Evolutionary conservation across 2,888 invertebrate species (phyloP).

Genomic region (Nasonovia ribisnigri): DNA sequence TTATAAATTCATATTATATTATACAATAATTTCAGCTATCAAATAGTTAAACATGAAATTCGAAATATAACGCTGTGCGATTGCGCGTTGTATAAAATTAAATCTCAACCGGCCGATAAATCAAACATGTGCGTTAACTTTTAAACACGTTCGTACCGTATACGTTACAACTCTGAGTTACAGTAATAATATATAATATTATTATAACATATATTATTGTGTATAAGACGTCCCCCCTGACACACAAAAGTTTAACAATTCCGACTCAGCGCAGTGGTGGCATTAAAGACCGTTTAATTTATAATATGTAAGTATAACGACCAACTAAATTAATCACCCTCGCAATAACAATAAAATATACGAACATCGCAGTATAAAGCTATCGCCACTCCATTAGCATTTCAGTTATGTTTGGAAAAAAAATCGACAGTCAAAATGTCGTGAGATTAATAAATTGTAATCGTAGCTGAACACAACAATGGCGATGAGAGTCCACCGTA

Average conservation of each 20-base stretch:
- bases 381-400: too few species aligned
- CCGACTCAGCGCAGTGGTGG: neutral
- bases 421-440: neutral
- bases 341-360: neutral
- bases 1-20: too few species aligned
- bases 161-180: neutral
- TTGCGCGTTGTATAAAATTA: neutral
- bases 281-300: neutral
- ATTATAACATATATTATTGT: neutral
- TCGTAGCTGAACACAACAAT: neutral
- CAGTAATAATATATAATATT: neutral
- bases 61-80: neutral
- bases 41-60: neutral
- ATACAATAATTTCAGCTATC: neutral
- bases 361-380: neutral
- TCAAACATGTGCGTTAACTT: conserved; percentile 24
- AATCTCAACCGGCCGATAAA: neutral
- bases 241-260: conserved; percentile 24
- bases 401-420: neutral
- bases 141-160: neutral
- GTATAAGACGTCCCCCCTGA: neutral
- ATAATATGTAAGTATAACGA: neutral
- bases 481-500: neutral
- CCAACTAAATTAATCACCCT: neutral
- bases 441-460: neutral